Percentiles rank a stretch among this genome's conserved stretches.
phyloP scores from a whole-genome alignment of 2,888 invertebrate species.

The Perithous albicinctus region DNA sequence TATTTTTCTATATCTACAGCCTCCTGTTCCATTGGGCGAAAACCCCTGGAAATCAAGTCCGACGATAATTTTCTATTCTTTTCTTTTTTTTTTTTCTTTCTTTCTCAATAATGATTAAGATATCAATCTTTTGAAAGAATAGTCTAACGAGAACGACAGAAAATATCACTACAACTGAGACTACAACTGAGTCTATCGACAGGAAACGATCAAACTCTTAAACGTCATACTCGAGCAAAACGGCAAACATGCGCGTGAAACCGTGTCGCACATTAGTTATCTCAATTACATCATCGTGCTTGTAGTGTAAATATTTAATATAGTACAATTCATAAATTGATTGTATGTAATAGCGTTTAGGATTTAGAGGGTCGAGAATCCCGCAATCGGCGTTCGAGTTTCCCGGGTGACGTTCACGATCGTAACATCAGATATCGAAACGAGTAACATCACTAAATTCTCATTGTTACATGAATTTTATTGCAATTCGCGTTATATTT shows the following conservation, averaged over 20 bases:
- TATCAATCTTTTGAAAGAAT: neutral
- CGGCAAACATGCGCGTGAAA: conserved; percentile 11
- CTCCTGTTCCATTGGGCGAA: neutral
- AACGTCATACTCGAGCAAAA: neutral
- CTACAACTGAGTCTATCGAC: neutral
- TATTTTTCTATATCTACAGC: neutral
- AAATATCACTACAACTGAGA: neutral
- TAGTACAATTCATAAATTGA: conserved; percentile 33
- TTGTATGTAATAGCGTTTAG: conserved; percentile 33
- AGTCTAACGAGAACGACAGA: neutral
- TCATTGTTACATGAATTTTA: neutral
- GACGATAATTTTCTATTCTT: neutral
- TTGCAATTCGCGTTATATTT: neutral
- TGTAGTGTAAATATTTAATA: conserved; percentile 63
- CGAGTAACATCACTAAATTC: neutral
- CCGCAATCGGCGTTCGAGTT: neutral
- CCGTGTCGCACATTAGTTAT: conserved; percentile 37
- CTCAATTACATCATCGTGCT: conserved; percentile 61
- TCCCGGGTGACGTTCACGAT: neutral
- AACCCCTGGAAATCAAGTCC: neutral
- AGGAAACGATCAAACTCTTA: neutral
- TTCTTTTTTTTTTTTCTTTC: neutral
- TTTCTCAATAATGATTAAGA: neutral
- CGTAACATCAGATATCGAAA: neutral
- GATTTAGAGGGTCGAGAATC: conserved; percentile 15